Evolutionary conservation across 2,113 vertebrate genomes (phyloP), one percentile per base, ranked within the genome.

Genomic region (Orientallactaga bullata): DNA sequence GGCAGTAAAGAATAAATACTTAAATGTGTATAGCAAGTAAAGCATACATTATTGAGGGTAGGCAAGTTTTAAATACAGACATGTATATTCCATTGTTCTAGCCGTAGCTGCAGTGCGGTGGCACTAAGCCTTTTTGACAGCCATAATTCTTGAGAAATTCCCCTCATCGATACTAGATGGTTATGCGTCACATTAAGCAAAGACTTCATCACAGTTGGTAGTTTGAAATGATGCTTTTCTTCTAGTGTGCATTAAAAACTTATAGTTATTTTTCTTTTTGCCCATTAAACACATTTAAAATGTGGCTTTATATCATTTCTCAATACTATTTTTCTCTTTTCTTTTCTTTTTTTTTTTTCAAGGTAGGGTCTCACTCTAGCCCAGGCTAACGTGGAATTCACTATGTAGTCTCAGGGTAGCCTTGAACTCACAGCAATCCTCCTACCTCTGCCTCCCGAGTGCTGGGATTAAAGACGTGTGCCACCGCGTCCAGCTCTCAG

Each of bases 191-290:
- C 79, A 13, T 66, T 63, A 68, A 74, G 42, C 23, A 18, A 73
- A 79, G 47, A 15, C 47, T 78, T 85, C 1, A 12, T 51, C 23
- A 42, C 61, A 58, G 7, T 39, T 81, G 42, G 47, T 90, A 68
- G 11, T 80, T 58, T 77, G 89, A 66, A 76, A 61, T 37, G 58
- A 5, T 63, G 28, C n/a, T 84, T 81, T 81, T 66, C 77, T 61
- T 89, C 35, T 32, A 55, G 8, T 89, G 51, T 65, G 71, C 47
- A 51, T 81, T 91, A 78, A 87, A 10, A 28, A 72, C 30, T 84
- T 94, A 28, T 11, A 87, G 60, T 55, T 47, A 80, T 23, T 84
- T 91, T 69, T 60, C 39, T 51, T 90, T 24, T 42, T 76, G n/a
- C 26, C 16, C 30, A 5, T 47, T 51, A 71, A 87, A 5, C 87